phyloP scores from a whole-genome alignment of 2,113 vertebrate genomes.

The Cyprinodon brontotheroides region DNA sequence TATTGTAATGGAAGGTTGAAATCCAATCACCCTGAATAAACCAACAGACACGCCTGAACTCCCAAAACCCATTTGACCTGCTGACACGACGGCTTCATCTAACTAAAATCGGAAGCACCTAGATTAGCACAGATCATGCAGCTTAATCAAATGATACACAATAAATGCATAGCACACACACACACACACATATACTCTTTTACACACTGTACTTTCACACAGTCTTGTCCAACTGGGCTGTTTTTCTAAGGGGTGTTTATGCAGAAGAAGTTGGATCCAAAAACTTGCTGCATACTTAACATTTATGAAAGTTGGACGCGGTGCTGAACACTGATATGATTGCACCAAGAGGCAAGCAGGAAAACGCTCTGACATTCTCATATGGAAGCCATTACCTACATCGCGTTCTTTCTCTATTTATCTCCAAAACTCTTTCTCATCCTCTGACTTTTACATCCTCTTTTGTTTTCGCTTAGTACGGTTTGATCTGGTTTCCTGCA shows the following conservation, averaged over 20 bases:
- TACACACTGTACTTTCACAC: slow-evolving; percentile 17
- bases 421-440: slow-evolving; percentile 39
- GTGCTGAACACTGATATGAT: slow-evolving; percentile 70
- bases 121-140: slow-evolving; percentile 21
- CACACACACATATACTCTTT: slow-evolving; percentile 16
- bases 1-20: neutral
- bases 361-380: slow-evolving; percentile 67
- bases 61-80: slow-evolving; percentile 16
- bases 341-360: slow-evolving; percentile 63
- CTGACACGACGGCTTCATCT: slow-evolving; percentile 31
- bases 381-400: slow-evolving; percentile 71
- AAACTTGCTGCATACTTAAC: slow-evolving; percentile 68
- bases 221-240: slow-evolving; percentile 50
- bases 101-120: slow-evolving; percentile 30
- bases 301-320: slow-evolving; percentile 71
- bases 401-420: slow-evolving; percentile 58
- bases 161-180: neutral
- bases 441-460: slow-evolving; percentile 18
- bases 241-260: slow-evolving; percentile 76
- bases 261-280: slow-evolving; percentile 70
- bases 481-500: slow-evolving; percentile 43
- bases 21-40: slow-evolving; percentile 8
- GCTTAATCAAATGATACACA: slow-evolving; percentile 5
- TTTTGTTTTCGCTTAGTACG: slow-evolving; percentile 5
- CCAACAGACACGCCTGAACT: neutral